Base-by-base conservation (phyloP, 2,888 invertebrate species). In the Heliconius sara region DNA sequence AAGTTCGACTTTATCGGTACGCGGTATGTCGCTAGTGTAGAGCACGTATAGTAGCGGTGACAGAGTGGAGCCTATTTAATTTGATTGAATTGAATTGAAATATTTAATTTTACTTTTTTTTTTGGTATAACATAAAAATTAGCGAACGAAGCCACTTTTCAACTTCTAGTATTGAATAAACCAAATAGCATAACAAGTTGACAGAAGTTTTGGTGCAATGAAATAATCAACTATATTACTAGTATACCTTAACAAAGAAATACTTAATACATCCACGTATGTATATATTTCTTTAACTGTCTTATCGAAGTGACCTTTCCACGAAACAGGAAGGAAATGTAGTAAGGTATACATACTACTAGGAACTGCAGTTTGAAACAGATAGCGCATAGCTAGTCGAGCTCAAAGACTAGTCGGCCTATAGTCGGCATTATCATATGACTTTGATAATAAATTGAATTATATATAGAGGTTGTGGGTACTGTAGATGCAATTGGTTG, bases 241-340 rank as follows among this genome's bases (percentile, higher is more conserved):
- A 19, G 10, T 22, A 10, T 22, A 60, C 12, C n/a, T 10, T n/a
- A 10, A 60, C 60, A n/a, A 60, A 60, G 60, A 60, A 52, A 10
- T 1, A 60, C 22, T 19, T 34, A 12, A 12, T 68, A n/a, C 4
- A 12, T n/a, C 10, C 34, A 34, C 39, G 3, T 25, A 19, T 2
- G 9, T 47, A 27, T 43, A 19, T 47, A 70, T 7, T 7, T 70
- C 68, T n/a, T 22, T 25, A 16, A 47, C 25, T 47, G 27, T 70
- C 25, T 70, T 13, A 43, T 25, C 25, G 25, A 10, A 22, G 0
- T 57, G 72, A 52, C 57, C 70, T 70, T 70, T 43, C 43, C 22
- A 12, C 72, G n/a, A 71, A 57, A 72, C 52, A 72, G 72, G 72
- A 57, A 57, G 72, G 72, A 72, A 72, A 16, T 57, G 72, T 34